Evolutionary conservation across 2,888 invertebrate species (phyloP).

Genomic region (Ceramica pisi): DNA sequence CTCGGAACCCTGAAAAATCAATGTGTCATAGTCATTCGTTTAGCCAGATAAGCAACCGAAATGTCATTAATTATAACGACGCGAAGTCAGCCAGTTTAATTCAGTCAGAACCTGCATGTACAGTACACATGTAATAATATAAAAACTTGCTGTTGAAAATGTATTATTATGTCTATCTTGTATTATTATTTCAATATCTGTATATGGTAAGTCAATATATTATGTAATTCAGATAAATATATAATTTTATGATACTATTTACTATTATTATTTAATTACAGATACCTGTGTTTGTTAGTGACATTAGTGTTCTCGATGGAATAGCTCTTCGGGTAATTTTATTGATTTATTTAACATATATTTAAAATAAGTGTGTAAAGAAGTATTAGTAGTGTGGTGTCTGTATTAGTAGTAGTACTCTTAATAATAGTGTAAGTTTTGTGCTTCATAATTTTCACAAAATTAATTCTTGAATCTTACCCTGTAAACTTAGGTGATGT

Average conservation of each 20-base stretch:
- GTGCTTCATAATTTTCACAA: no score
- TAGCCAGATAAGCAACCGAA: conserved; percentile 7
- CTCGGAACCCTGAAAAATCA: not conserved
- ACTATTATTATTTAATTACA: conserved; percentile 7
- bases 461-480: no score
- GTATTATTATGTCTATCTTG: conserved; percentile 17
- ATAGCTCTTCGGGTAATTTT: conserved; percentile 41
- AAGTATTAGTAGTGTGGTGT: no score
- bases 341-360: no score
- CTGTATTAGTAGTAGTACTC: no score
- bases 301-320: conserved; percentile 9
- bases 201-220: conserved; percentile 17
- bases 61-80: conserved; percentile 1
- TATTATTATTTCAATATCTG: conserved; percentile 20
- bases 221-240: not conserved
- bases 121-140: not conserved
- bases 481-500: no score
- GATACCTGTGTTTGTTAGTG: conserved; percentile 7
- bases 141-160: conserved; percentile 15
- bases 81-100: not conserved
- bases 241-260: not conserved
- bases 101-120: conserved; percentile 9
- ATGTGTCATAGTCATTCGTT: conserved; percentile 19
- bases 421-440: no score
- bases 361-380: no score